These are phyloP conservation scores for Microctenopoma steveboyesi DNA, from an alignment of 2,797 vertebrate species.

Conservation along the genomic window DNA sequence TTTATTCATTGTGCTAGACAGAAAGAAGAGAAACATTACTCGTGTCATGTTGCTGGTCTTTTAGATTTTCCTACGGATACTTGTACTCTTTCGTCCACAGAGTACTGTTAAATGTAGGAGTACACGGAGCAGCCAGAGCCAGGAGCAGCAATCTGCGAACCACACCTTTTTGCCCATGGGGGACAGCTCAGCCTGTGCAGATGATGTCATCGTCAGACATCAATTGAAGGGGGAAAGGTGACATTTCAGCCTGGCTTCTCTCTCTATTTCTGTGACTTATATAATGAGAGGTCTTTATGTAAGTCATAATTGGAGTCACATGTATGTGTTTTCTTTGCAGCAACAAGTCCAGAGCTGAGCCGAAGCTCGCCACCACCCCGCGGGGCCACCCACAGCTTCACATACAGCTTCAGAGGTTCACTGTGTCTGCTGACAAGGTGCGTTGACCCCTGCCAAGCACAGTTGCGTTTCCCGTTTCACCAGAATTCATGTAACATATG, in stretches of 20 bases:
- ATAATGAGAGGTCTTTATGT: constrained; percentile 69
- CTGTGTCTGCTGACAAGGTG: constrained; percentile 86
- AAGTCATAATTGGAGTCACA: constrained; percentile 76
- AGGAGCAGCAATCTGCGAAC: constrained; percentile 64
- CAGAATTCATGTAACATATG: not conserved
- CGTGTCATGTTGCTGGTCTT: constrained; percentile 37
- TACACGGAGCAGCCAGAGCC: constrained; percentile 48
- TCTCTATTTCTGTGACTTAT: constrained; percentile 47
- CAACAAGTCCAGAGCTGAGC: constrained; percentile 70
- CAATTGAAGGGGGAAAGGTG: constrained; percentile 79
- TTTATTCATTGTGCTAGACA: constrained; percentile 31
- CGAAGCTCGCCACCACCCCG: constrained; percentile 48
- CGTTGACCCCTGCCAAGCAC: constrained; percentile 17
- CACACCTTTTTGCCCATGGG: constrained; percentile 59
- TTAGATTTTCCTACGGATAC: constrained; percentile 30
- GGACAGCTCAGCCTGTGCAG: constrained; percentile 48
- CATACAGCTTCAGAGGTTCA: constrained; percentile 85
- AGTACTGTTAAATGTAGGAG: constrained; percentile 59
- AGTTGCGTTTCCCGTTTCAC: not conserved
- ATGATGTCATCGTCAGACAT: constrained; percentile 72
- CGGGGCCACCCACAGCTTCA: constrained; percentile 77
- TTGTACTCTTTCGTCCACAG: constrained; percentile 56
- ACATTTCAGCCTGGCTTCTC: constrained; percentile 54
- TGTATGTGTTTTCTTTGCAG: constrained; percentile 74
- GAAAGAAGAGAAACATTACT: constrained; percentile 43